Conservation (phyloP, 2,797 vertebrate species). For the Orientallactaga sibirica region DNA sequence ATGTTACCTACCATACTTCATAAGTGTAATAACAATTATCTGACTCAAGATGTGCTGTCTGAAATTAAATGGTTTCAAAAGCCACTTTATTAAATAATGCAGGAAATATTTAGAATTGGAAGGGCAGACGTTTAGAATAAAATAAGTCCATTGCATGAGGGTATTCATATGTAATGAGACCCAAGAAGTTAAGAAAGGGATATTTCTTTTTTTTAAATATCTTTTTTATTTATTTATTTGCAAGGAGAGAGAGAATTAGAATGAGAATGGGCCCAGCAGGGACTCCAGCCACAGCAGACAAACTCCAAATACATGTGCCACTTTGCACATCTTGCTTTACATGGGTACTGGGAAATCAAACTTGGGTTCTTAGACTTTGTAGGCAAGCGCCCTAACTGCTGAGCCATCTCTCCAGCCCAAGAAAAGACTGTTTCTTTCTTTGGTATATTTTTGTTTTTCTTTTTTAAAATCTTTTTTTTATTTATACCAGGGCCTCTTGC, state of each 20-base stretch:
- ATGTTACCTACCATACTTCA: conserved; percentile 46
- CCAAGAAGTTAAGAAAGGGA: conserved; percentile 12
- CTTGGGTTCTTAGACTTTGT: no score
- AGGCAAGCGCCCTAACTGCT: no score
- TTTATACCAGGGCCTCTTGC: no score
- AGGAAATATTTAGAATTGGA: neutral
- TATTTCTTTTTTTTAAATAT: neutral
- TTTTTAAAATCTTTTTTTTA: no score
- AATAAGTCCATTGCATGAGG: neutral
- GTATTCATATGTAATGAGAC: neutral
- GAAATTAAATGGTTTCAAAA: conserved; percentile 59
- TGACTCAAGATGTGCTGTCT: neutral
- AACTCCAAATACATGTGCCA: no score
- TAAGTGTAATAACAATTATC: conserved; percentile 10
- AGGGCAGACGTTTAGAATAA: conserved; percentile 32
- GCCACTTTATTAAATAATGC: conserved; percentile 21
- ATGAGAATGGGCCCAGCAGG: no score
- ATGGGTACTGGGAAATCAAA: no score
- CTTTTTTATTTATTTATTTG: neutral
- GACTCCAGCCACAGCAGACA: no score
- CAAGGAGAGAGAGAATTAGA: no score
- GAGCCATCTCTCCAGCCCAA: no score
- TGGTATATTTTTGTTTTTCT: neutral
- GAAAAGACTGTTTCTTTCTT: neutral
- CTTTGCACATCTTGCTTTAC: no score